Percentiles rank a stretch among this genome's conserved stretches.
These are phyloP conservation scores for Ischnura elegans DNA, from an alignment of 2,888 invertebrate genomes.

Conservation along the genomic window DNA sequence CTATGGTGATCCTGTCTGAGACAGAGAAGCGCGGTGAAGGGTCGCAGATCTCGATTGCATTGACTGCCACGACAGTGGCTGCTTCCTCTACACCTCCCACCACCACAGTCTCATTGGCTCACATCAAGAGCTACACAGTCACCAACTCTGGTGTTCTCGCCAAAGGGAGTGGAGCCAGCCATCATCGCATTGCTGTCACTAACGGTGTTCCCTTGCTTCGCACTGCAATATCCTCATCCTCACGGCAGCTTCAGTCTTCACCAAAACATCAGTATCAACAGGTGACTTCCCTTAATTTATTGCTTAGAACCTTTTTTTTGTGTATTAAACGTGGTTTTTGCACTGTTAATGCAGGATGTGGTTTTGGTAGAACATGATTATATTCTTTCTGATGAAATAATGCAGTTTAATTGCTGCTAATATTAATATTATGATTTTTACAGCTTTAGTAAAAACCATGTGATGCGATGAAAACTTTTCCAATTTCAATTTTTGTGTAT, in stretches of 20 bases:
- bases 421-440: too few relatives aligned
- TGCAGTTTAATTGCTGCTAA: too few relatives aligned
- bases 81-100: slow-evolving; percentile 75
- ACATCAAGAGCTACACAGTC: slow-evolving; percentile 50
- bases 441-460: too few relatives aligned
- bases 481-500: too few relatives aligned
- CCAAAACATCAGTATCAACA: slow-evolving; percentile 60
- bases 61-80: slow-evolving; percentile 78
- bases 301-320: too few relatives aligned
- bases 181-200: slow-evolving; percentile 57
- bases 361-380: too few relatives aligned
- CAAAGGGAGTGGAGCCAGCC: neutral
- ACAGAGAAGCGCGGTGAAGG: neutral
- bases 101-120: slow-evolving; percentile 55
- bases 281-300: neutral
- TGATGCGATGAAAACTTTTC: too few relatives aligned
- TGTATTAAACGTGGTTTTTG: too few relatives aligned
- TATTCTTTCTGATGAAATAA: too few relatives aligned
- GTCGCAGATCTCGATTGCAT: slow-evolving; percentile 80
- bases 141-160: slow-evolving; percentile 53
- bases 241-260: slow-evolving; percentile 48
- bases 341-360: too few relatives aligned
- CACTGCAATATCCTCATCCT: slow-evolving; percentile 38
- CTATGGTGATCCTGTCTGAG: neutral
- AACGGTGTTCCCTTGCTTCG: slow-evolving; percentile 50